Evolutionary conservation across 2,113 vertebrate genomes (phyloP).

Genomic region (Panthera leo): DNA sequence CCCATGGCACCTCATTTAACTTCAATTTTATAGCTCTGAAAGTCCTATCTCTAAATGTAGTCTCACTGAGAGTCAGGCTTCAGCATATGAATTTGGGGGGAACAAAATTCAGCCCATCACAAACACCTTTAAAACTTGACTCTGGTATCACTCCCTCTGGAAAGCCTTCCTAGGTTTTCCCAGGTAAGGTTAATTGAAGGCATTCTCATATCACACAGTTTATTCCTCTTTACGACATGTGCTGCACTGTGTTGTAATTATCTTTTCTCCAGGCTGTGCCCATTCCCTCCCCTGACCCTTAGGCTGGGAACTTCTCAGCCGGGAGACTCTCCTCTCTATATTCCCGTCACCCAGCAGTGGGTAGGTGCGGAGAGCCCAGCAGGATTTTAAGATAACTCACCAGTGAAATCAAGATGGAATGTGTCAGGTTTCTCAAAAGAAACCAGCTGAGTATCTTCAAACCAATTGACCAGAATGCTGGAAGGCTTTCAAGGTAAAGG

Average conservation of each 20-base stretch:
- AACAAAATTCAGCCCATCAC: neutral
- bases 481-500: neutral
- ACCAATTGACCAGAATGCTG: neutral
- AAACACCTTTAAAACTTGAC: neutral
- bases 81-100: neutral
- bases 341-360: neutral
- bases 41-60: neutral
- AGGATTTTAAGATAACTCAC: neutral
- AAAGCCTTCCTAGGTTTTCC: neutral
- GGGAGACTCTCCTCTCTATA: neutral
- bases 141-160: neutral
- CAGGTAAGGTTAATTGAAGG: neutral
- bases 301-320: neutral
- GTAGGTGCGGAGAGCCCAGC: neutral
- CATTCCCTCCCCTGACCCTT: neutral
- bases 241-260: too few relatives aligned
- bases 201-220: neutral
- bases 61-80: neutral
- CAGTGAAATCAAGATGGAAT: neutral
- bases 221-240: neutral
- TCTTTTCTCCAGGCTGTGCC: neutral
- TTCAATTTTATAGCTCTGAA: neutral
- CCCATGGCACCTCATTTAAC: neutral
- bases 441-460: neutral
- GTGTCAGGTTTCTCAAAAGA: neutral